Evolutionary conservation across 2,113 vertebrate species (phyloP), one percentile per base, ranked within the genome.

Genomic region (Hydrochoerus hydrochaeris): DNA sequence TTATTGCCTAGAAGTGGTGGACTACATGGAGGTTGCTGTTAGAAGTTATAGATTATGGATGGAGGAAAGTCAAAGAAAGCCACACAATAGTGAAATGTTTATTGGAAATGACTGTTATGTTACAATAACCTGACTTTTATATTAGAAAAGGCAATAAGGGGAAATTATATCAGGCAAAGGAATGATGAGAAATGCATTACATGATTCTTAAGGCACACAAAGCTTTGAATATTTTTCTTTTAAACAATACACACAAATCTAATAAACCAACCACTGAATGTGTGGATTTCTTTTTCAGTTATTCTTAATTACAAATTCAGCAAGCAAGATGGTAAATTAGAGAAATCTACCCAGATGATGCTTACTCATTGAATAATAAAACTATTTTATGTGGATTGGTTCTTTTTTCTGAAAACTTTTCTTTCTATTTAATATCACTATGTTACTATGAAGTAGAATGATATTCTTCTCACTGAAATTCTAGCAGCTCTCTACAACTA

Each of bases 331-430:
- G 77, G 58, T 97, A 97, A 98, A 97, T 98, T 95, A 98, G 96
- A 97, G 88, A 96, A 96, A 97, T 97, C 80, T 93, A 41, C 62
- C 95, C 83, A 94, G 96, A 63, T 96, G 96, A 98, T 98, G 97
- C 98, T 96, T 97, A 85, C 44, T 83, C 95, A 77, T 93, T 98
- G 96, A 98, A 97, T 35, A 96, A 94, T 49, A 98, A 98, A 97
- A 65, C 81, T 97, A 91, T 96, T 98, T 95, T 96, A 97, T 97
- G 71, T 62, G 84, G 71, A 85, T 94, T 98, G 95, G 82, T 88
- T 96, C 73, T 96, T 97, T 98, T 95, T 82, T 97, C 81, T 97
- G 88, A 83, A 98, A 96, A 96, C 78, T 93, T 63, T 91, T 97
- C 94, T 82, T 97, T 97, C 57, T 97, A 49, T 97, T 97, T 97